Conservation (phyloP, 2,113 vertebrate genomes). For the Mormyrus iriodes region DNA sequence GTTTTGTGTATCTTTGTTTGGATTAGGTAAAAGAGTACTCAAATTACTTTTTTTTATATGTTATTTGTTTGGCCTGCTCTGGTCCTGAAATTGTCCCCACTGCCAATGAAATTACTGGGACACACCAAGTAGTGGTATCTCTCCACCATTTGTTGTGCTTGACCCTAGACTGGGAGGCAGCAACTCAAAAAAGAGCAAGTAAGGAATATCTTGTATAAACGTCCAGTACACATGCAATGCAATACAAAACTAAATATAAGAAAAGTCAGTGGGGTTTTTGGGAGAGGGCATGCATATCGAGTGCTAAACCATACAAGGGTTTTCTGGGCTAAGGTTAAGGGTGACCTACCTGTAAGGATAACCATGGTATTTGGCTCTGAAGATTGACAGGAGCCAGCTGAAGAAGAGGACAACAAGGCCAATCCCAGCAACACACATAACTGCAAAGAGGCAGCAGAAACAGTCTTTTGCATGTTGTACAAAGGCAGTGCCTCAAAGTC, state of each 20-base stretch:
- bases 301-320: not conserved
- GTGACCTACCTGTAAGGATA: conserved; percentile 83
- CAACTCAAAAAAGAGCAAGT: not conserved
- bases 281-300: not conserved
- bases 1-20: too few species aligned
- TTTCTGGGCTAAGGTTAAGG: not conserved
- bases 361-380: conserved; percentile 93
- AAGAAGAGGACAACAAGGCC: conserved; percentile 91
- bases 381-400: conserved; percentile 93
- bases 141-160: too few species aligned
- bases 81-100: too few species aligned
- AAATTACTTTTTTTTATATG: too few species aligned
- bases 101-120: too few species aligned
- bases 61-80: too few species aligned
- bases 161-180: too few species aligned
- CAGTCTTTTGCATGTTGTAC: not conserved
- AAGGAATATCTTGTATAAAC: not conserved
- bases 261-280: not conserved
- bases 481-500: not conserved
- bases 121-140: too few species aligned
- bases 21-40: too few species aligned
- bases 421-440: conserved; percentile 89
- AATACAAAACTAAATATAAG: not conserved
- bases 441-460: conserved; percentile 48
- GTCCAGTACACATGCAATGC: not conserved